A percentile compares a stretch with the other conserved stretches of the same genome.
Conservation (phyloP, 2,797 vertebrate genomes). For the Botia kubotai region DNA sequence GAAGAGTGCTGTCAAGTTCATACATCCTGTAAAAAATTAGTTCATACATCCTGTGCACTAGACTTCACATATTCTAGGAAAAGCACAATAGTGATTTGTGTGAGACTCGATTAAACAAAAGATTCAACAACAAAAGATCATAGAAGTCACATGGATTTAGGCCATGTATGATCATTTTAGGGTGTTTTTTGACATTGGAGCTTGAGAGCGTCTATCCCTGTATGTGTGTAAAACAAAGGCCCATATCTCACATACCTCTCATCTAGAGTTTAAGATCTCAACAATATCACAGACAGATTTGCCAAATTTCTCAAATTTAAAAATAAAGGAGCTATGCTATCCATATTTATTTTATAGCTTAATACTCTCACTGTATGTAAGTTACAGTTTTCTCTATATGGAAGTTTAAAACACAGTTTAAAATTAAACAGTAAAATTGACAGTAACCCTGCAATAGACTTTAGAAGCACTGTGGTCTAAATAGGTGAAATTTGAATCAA, state of each 20-base stretch:
- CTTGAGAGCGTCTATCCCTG: neutral
- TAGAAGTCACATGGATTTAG: too few species aligned
- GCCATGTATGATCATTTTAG: neutral
- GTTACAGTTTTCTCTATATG: too few species aligned
- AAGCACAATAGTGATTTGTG: neutral
- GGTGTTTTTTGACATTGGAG: neutral
- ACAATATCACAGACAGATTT: neutral
- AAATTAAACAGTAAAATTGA: too few species aligned
- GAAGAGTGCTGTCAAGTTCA: neutral
- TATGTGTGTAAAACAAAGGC: neutral
- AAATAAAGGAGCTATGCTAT: neutral
- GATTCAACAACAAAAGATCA: too few species aligned
- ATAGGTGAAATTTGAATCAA: too few species aligned
- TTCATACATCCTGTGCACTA: neutral
- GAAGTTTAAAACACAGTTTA: too few species aligned
- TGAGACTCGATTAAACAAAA: too few species aligned
- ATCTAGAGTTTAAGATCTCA: too few species aligned
- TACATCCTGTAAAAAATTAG: slow-evolving; percentile 2
- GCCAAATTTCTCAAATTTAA: neutral
- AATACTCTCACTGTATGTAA: neutral
- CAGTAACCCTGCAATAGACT: neutral
- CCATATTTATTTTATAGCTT: neutral
- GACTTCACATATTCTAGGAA: too few species aligned
- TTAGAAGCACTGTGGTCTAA: neutral
- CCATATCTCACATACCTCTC: too few species aligned